Base-by-base conservation (phyloP, 2,113 vertebrate genomes). In the Lethenteron reissneri region DNA sequence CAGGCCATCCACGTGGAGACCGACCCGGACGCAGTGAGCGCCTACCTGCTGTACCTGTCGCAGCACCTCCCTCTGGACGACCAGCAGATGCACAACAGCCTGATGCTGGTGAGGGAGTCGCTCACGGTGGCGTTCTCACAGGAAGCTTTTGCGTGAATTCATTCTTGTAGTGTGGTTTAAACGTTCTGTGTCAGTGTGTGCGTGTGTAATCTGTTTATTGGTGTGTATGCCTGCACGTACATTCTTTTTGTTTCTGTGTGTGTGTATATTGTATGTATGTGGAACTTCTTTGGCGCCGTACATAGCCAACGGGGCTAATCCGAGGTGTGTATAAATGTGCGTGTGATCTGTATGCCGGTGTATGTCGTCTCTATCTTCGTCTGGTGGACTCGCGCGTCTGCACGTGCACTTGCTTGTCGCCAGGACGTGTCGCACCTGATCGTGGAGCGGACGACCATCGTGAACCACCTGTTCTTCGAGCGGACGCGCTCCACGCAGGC, bases 1-100 rank as follows among this genome's bases (percentile, higher is more conserved):
- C 71, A 97, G 91, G 94, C 92, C 72, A 89, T 99, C 77, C 94
- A 97, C 77, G 85, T 97, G 89, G 94, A 99, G 81, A 97, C 91
- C 0, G 90, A 95, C 74, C 90, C 90, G 2, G 89, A 92, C 79
- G 92, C 88, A 56, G 89, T 99, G 79, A 96, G 91, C 4, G 92
- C 94, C 71, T 99, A 99, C 77, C 80, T 99, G 74, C 88, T 99
- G 74, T 99, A 97, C 78, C 83, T 99, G 13, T 96, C 94, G 78
- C 89, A 95, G 81, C 87, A 95, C n/a, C 88, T 88, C 12, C 92
- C 92, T 0, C 84, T 94, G 64, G 90, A 91, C 78, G 92, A 96
- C 70, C 94, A 97, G 79, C 81, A 83, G 4, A 84, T 85, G 58
- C 91, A 97, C 77, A 96, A 91, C 1, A 90, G 96, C 75, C 83